Base-by-base conservation (phyloP, 2,888 invertebrate species). In the Creontiades dilutus region DNA sequence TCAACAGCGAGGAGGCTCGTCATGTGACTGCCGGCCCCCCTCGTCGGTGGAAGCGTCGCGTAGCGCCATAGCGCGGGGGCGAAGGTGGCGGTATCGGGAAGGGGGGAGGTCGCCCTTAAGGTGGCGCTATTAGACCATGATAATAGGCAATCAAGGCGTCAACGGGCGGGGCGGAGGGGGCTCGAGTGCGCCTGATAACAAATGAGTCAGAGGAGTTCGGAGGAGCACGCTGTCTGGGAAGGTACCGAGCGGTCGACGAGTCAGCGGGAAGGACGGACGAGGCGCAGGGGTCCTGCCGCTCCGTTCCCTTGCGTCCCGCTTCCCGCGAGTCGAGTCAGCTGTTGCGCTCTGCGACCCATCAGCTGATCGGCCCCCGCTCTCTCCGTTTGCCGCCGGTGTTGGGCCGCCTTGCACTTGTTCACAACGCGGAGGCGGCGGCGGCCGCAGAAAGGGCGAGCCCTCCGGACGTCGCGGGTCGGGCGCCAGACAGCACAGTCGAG, bases 151-250 rank as follows among this genome's bases (percentile, higher is more conserved):
- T 37, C 37, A 37, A 37, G 37, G 37, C 37, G 37, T 37, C 37
- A 7, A 7, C 3, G 3, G 37, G 37, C 2, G 3, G 52, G 52
- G 52, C 5, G 3, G 52, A 12, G 11, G 52, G 52, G 16, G 13
- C 5, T 61, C n/a, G 61, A 61, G 61, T 16, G 61, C 61, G 16
- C n/a, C 61, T 61, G 61, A 61, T 61, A 61, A 61, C 61, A 61
- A 61, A 19, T 61, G 61, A 61, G 61, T 61, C 61, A 61, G 19
- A 61, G 16, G n/a, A 19, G 19, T 37, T 12, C 52, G 61, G n/a
- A 61, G 61, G 61, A 61, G n/a, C n/a, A 61, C 61, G 61, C 61
- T 61, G 61, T 61, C 61, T 61, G 61, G 61, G 61, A 61, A 61
- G n/a, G 19, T 61, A 61, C 61, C n/a, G 16, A 52, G 52, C 52